A percentile compares a stretch with the other conserved stretches of the same genome.
Evolutionary conservation across 1,140 invertebrate genomes (phyloP).

Genomic region (Pachypeltis micranthus): DNA sequence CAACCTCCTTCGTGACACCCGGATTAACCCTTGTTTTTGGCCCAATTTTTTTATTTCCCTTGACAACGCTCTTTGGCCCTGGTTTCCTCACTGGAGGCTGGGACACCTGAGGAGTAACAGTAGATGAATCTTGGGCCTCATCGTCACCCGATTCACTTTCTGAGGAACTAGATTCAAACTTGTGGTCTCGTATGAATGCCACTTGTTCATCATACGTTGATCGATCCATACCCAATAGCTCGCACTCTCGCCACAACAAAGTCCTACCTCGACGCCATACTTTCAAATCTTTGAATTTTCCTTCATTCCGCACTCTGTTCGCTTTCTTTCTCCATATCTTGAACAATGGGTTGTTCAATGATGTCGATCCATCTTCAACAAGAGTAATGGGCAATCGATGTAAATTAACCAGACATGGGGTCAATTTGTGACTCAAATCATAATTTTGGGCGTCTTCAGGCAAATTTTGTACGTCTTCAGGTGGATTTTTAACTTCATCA

Average conservation of each 20-base stretch:
- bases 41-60: neutral
- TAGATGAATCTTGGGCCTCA: neutral
- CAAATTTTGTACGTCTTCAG: too few species aligned
- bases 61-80: neutral
- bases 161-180: neutral
- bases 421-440: too few species aligned
- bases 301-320: neutral
- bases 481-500: too few species aligned
- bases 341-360: too few species aligned
- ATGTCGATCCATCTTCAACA: too few species aligned
- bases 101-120: neutral
- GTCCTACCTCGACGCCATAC: neutral
- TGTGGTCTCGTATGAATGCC: neutral
- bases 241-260: neutral
- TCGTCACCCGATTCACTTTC: neutral
- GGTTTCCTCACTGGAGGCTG: neutral
- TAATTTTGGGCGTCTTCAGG: too few species aligned
- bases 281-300: neutral
- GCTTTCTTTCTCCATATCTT: neutral
- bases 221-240: neutral
- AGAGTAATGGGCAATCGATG: too few species aligned
- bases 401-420: too few species aligned
- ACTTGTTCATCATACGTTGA: neutral
- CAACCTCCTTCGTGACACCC: neutral
- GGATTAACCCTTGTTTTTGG: too few species aligned